Evolutionary conservation across 2,797 vertebrate species (phyloP).

Genomic region (Pempheris klunzingeri): DNA sequence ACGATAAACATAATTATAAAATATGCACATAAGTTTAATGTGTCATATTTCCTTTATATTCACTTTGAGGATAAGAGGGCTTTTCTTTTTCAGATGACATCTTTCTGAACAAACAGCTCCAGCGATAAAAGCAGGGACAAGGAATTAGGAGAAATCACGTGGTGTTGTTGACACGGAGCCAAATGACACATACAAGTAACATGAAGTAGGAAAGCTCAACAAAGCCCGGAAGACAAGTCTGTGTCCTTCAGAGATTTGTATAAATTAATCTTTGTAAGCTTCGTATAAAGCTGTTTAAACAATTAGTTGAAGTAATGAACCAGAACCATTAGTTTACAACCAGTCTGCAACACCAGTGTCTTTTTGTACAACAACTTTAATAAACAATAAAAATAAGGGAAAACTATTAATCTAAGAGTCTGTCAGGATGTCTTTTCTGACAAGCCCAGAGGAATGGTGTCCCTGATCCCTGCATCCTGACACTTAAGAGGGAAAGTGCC

Average conservation of each 20-base stretch:
- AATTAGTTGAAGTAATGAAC: too few relatives aligned
- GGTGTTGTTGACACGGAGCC: constrained; percentile 51
- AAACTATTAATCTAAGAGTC: constrained; percentile 26
- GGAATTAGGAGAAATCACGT: constrained; percentile 74
- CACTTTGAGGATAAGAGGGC: not conserved
- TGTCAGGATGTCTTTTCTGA: constrained; percentile 17
- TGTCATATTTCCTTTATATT: not conserved
- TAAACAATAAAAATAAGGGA: constrained; percentile 7
- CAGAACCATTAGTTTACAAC: too few relatives aligned
- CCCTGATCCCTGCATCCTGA: constrained; percentile 52
- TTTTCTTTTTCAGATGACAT: not conserved
- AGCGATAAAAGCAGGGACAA: not conserved
- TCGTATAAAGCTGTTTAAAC: too few relatives aligned
- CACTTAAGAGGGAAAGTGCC: constrained; percentile 25
- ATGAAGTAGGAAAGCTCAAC: constrained; percentile 19
- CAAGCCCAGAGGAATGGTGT: constrained; percentile 24
- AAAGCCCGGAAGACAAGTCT: constrained; percentile 24
- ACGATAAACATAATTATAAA: too few relatives aligned
- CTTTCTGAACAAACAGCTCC: not conserved
- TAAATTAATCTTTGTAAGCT: too few relatives aligned
- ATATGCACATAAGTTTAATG: not conserved
- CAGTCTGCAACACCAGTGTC: not conserved
- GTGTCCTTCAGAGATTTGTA: constrained; percentile 17
- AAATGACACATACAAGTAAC: constrained; percentile 16
- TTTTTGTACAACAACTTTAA: not conserved